These are phyloP conservation scores for Myotis lucifugus DNA, from an alignment of 2,113 vertebrate species.

Conservation along the genomic window DNA sequence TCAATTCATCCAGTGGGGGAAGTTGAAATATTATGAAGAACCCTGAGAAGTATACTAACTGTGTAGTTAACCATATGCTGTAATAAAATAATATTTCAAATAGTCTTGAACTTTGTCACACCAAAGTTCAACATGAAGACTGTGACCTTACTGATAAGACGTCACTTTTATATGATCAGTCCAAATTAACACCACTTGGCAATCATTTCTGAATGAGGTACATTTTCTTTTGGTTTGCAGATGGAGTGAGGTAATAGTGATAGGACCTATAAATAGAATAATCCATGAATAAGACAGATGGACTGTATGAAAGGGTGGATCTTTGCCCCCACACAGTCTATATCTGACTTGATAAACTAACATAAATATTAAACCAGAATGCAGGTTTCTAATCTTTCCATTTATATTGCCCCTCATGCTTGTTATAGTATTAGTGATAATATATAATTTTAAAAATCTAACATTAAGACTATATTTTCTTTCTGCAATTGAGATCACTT, in stretches of 20 bases:
- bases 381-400: not conserved
- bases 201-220: not conserved
- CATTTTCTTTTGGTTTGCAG: not conserved
- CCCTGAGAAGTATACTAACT: conserved; percentile 13
- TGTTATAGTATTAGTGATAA: not conserved
- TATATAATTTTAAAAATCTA: not conserved
- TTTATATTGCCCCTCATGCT: not conserved
- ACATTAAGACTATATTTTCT: not conserved
- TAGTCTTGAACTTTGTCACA: conserved; percentile 9
- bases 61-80: not conserved
- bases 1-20: not conserved
- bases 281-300: not conserved
- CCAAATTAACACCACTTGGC: not conserved
- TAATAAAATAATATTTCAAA: conserved; percentile 33
- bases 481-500: not conserved
- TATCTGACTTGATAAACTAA: not conserved
- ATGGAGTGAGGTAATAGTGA: not conserved
- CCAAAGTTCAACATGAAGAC: conserved; percentile 42
- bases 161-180: not conserved
- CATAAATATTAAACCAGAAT: not conserved
- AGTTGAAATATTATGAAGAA: conserved; percentile 51
- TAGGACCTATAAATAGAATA: not conserved
- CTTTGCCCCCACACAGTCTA: not conserved
- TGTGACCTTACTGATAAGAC: conserved; percentile 64
- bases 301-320: not conserved